Percentiles rank a stretch among this genome's conserved stretches.
phyloP scores from a whole-genome alignment of 2,113 vertebrate species.

The Myotis brandtii region DNA sequence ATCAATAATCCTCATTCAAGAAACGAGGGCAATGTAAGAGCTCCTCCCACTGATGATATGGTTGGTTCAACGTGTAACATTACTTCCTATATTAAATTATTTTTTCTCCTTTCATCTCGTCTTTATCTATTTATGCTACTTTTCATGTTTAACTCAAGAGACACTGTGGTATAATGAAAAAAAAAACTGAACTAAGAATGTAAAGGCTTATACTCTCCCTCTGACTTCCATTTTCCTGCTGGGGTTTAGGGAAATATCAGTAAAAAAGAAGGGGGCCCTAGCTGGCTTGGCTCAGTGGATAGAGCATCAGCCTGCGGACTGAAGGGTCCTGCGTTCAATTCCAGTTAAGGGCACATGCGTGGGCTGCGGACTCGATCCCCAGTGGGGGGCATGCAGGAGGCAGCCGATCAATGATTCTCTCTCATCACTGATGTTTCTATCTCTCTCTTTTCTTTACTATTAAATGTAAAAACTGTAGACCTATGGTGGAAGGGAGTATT shows the following conservation, averaged over 20 bases:
- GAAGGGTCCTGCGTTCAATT: too few species aligned
- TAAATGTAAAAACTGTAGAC: constrained; percentile 62
- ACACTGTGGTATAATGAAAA: constrained; percentile 7
- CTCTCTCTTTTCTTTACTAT: not conserved
- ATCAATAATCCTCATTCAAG: constrained; percentile 56
- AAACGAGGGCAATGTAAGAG: not conserved
- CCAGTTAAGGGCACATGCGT: too few species aligned
- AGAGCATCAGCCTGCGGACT: too few species aligned
- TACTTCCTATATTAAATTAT: constrained; percentile 50
- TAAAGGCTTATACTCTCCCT: not conserved
- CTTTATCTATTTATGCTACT: not conserved
- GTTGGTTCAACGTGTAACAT: not conserved
- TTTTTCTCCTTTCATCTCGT: constrained; percentile 7
- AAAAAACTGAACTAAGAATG: not conserved
- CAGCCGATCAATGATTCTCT: too few species aligned
- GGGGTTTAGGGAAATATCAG: not conserved
- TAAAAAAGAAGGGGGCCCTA: not conserved
- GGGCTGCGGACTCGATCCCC: too few species aligned
- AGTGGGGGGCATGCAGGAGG: too few species aligned
- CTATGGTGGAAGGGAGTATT: not conserved
- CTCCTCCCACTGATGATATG: not conserved
- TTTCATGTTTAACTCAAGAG: constrained; percentile 33
- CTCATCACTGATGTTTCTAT: too few species aligned
- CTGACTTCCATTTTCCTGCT: not conserved
- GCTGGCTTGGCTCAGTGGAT: too few species aligned